Conservation (phyloP, 1,140 invertebrate species). For the Antheraea mylitta region DNA sequence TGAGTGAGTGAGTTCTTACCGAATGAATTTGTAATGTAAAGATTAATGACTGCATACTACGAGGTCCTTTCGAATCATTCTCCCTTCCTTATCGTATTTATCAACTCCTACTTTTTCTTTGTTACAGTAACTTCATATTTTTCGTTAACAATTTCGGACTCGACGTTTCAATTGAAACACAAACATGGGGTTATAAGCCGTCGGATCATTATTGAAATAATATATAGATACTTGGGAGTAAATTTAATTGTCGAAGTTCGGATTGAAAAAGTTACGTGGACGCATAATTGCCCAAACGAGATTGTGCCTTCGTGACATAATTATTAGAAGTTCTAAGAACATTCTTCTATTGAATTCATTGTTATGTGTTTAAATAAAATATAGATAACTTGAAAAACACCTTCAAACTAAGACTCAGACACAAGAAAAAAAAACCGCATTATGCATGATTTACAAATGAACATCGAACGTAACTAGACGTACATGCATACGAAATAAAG, state of each 20-base stretch:
- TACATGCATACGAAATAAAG: no score
- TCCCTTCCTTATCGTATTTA: constrained; percentile 46
- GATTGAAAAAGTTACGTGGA: constrained; percentile 74
- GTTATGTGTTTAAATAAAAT: no score
- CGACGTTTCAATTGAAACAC: constrained; percentile 31
- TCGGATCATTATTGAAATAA: constrained; percentile 62
- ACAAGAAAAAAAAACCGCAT: no score
- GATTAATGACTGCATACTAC: constrained; percentile 62
- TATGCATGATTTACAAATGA: no score
- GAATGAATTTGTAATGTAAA: constrained; percentile 75
- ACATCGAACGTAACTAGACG: no score
- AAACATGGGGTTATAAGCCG: constrained; percentile 47
- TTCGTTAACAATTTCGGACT: constrained; percentile 23
- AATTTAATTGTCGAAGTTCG: constrained; percentile 74
- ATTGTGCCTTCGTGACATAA: constrained; percentile 45
- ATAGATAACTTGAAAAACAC: no score
- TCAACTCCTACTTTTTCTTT: constrained; percentile 36
- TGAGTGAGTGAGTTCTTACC: constrained; percentile 73
- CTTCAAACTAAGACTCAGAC: no score
- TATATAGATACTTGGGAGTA: constrained; percentile 56
- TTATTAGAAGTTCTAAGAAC: constrained; percentile 60
- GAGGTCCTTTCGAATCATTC: constrained; percentile 40
- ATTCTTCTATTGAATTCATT: no score
- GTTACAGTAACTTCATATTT: constrained; percentile 25
- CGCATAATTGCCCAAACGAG: constrained; percentile 64